Conservation (phyloP, 1,140 invertebrate species). For the Drosophila malerkotliana region DNA sequence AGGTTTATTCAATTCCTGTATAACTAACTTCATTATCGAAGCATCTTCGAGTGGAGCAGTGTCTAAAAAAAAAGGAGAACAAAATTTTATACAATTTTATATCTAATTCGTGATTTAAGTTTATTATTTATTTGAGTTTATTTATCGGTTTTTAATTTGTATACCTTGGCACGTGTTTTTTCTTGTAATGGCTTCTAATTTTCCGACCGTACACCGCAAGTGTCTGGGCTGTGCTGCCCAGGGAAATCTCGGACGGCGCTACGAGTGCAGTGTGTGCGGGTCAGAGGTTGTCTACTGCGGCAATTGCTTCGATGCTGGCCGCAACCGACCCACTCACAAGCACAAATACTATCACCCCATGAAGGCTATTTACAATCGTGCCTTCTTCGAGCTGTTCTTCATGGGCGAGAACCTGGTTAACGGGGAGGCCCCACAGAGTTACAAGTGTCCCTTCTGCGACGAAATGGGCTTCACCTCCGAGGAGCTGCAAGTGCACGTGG, state of each 20-base stretch:
- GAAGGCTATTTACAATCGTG: slow-evolving; percentile 43
- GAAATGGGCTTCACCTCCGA: slow-evolving; percentile 40
- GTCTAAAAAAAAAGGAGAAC: not conserved
- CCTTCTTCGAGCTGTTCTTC: slow-evolving; percentile 41
- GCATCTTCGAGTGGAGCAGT: not conserved
- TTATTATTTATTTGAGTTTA: not conserved
- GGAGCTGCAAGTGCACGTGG: slow-evolving; percentile 49
- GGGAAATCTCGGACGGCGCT: slow-evolving; percentile 23
- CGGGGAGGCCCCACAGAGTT: slow-evolving; percentile 55
- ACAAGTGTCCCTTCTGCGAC: slow-evolving; percentile 50
- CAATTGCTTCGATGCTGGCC: slow-evolving; percentile 30
- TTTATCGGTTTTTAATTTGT: not conserved
- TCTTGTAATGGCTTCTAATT: slow-evolving; percentile 4
- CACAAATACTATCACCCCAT: slow-evolving; percentile 66
- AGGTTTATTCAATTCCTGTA: not conserved
- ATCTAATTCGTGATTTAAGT: not conserved
- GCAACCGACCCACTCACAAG: slow-evolving; percentile 10
- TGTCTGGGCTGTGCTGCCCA: slow-evolving; percentile 29
- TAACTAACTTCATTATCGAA: not conserved
- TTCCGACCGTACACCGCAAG: not conserved
- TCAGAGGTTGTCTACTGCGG: slow-evolving; percentile 42
- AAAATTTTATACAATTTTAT: not conserved
- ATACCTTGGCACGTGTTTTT: not conserved
- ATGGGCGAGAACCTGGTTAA: slow-evolving; percentile 36
- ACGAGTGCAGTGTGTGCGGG: slow-evolving; percentile 51